Conservation (phyloP, 2,797 vertebrate species). For the Spizella passerina region DNA sequence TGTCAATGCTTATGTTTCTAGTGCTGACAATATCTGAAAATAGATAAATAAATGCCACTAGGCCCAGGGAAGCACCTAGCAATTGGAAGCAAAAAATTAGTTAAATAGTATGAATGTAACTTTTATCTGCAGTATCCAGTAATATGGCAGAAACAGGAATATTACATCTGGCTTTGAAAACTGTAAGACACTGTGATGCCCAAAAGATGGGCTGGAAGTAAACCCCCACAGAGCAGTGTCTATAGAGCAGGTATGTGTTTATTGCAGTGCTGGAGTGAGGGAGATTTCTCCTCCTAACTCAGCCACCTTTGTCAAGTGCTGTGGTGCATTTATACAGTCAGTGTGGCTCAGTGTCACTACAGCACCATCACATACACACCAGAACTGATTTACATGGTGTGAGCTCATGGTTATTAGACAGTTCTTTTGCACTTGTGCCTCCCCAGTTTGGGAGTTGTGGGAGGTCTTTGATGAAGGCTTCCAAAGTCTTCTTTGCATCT, state of each 20-base stretch:
- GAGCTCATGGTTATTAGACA: not conserved
- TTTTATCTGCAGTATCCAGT: not conserved
- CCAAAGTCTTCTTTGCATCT: not conserved
- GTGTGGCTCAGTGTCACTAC: too few species aligned
- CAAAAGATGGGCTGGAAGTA: not conserved
- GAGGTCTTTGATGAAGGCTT: not conserved
- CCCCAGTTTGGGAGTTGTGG: fast-evolving
- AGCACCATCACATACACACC: not conserved
- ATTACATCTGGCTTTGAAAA: not conserved
- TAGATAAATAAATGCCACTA: not conserved
- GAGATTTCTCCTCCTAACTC: too few species aligned
- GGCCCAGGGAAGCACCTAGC: not conserved
- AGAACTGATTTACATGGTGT: not conserved
- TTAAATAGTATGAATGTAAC: not conserved
- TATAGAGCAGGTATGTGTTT: not conserved
- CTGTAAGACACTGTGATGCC: not conserved
- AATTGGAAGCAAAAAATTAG: not conserved
- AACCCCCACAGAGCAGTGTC: not conserved
- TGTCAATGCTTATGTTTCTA: not conserved
- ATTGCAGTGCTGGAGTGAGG: not conserved
- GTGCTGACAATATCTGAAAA: not conserved
- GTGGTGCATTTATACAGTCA: too few species aligned
- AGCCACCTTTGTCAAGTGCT: not conserved
- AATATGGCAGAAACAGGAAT: not conserved
- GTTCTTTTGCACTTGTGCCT: not conserved